Conservation (phyloP, 2,888 invertebrate genomes). For the Stenoptilia bipunctidactyla region DNA sequence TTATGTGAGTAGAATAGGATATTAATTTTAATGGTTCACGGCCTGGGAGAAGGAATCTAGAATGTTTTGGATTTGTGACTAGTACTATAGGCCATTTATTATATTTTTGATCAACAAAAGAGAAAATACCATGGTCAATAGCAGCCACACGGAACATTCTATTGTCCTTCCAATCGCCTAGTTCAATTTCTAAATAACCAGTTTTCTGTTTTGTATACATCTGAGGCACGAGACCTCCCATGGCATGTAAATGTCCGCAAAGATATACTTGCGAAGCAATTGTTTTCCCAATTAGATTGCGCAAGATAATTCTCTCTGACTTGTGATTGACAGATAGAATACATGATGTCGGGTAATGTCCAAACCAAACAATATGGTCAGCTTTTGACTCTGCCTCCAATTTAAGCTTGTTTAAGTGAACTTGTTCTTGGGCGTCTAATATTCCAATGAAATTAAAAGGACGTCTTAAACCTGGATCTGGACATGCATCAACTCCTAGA, state of each 20-base stretch:
- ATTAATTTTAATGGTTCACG: slow-evolving; percentile 80
- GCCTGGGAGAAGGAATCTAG: slow-evolving; percentile 77
- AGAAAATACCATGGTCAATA: slow-evolving; percentile 91
- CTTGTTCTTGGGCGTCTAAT: slow-evolving; percentile 70
- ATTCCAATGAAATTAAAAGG: slow-evolving; percentile 94
- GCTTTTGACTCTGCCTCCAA: slow-evolving; percentile 58
- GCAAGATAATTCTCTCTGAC: slow-evolving; percentile 56
- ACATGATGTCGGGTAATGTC: slow-evolving; percentile 93
- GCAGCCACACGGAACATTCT: slow-evolving; percentile 86
- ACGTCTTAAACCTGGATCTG: slow-evolving; percentile 86
- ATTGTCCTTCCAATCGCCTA: slow-evolving; percentile 94
- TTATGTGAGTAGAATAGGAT: slow-evolving; percentile 81
- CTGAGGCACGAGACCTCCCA: slow-evolving; percentile 81
- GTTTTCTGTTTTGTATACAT: slow-evolving; percentile 90
- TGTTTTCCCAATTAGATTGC: slow-evolving; percentile 72
- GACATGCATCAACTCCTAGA: slow-evolving; percentile 88
- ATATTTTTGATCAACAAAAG: slow-evolving; percentile 84
- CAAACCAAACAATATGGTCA: slow-evolving; percentile 75
- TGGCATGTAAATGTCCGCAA: slow-evolving; percentile 91
- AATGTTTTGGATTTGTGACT: slow-evolving; percentile 93
- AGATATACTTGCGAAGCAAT: slow-evolving; percentile 80
- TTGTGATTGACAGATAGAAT: slow-evolving; percentile 74
- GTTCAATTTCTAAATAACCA: slow-evolving; percentile 88
- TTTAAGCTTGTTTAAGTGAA: slow-evolving; percentile 68
- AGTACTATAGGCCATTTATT: slow-evolving; percentile 85